phyloP scores from a whole-genome alignment of 64 coral and sea anemone genomes.

The Hydrozoanthus tunicans region DNA sequence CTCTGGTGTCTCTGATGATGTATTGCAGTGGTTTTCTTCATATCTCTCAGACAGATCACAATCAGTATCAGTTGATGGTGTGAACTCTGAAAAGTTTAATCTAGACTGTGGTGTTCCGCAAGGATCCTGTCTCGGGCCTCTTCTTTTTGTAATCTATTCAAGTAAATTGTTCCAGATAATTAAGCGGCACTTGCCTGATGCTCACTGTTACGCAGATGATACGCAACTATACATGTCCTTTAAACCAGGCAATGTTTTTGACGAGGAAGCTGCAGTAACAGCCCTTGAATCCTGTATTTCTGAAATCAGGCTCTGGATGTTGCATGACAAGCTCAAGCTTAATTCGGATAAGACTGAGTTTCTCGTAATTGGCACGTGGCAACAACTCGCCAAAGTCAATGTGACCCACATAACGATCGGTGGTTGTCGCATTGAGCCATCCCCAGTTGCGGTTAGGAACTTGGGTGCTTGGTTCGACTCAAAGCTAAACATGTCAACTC shows the following conservation, averaged over 20 bases:
- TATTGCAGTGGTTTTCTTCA: too few relatives aligned
- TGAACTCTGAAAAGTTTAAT: too few relatives aligned
- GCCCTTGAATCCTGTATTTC: conserved; percentile 30
- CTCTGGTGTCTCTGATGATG: too few relatives aligned
- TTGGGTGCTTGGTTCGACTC: conserved; percentile 55
- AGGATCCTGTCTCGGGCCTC: too few relatives aligned
- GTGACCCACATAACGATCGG: conserved; percentile 55
- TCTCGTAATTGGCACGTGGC: conserved; percentile 38
- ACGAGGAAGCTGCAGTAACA: conserved; percentile 40
- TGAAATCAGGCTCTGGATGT: conserved; percentile 44
- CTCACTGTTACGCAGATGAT: background rate
- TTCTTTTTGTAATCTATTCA: too few relatives aligned
- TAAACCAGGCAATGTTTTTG: conserved; percentile 10
- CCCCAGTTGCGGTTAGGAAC: conserved; percentile 54
- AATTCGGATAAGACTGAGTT: conserved; percentile 43
- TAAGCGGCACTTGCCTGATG: conserved; percentile 10
- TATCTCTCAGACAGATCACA: too few relatives aligned
- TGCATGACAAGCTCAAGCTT: conserved; percentile 32
- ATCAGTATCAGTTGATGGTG: too few relatives aligned
- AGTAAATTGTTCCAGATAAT: conserved; percentile 33
- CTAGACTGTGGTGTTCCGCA: too few relatives aligned
- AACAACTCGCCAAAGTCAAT: conserved; percentile 47
- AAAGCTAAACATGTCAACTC: conserved; percentile 53
- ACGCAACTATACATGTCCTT: conserved; percentile 14
- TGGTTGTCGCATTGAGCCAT: conserved; percentile 58